Conservation (phyloP, 2,113 vertebrate species). For the Boleophthalmus pectinirostris region DNA sequence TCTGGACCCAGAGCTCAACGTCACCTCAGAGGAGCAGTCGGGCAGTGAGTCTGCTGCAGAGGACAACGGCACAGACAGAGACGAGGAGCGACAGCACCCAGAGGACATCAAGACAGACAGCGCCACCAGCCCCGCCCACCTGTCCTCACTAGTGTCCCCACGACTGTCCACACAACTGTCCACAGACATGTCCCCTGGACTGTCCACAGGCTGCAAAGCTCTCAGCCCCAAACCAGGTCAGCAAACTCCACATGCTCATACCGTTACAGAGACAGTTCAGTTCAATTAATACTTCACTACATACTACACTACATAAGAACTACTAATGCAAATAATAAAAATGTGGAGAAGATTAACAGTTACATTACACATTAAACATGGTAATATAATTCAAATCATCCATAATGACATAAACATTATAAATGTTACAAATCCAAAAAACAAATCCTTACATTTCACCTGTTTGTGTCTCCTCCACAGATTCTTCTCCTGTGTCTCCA, state of each 20-base stretch:
- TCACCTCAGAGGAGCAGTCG: conserved; percentile 92
- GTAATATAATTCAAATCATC: background rate
- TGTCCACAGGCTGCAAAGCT: conserved; percentile 85
- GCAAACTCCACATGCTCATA: conserved; percentile 5
- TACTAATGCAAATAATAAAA: background rate
- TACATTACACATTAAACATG: background rate
- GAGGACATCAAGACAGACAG: conserved; percentile 88
- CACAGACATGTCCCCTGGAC: conserved; percentile 69
- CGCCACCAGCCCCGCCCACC: conserved; percentile 66
- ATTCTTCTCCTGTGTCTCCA: conserved; percentile 83
- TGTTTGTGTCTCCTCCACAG: conserved; percentile 67
- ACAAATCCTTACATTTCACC: background rate
- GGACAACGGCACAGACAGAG: conserved; percentile 86
- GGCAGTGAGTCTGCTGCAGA: conserved; percentile 91
- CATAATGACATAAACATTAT: background rate
- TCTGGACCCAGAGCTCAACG: conserved; percentile 85
- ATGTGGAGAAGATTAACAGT: background rate
- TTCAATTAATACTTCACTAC: too few relatives aligned
- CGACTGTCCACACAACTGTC: conserved; percentile 77
- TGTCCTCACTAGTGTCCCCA: conserved; percentile 43
- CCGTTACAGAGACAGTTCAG: too few relatives aligned
- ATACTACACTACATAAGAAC: background rate
- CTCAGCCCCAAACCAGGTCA: conserved; percentile 95
- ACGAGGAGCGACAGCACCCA: conserved; percentile 83
- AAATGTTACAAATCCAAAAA: background rate